Conservation (phyloP, 2,113 vertebrate species). For the Scartelaos histophorus region DNA sequence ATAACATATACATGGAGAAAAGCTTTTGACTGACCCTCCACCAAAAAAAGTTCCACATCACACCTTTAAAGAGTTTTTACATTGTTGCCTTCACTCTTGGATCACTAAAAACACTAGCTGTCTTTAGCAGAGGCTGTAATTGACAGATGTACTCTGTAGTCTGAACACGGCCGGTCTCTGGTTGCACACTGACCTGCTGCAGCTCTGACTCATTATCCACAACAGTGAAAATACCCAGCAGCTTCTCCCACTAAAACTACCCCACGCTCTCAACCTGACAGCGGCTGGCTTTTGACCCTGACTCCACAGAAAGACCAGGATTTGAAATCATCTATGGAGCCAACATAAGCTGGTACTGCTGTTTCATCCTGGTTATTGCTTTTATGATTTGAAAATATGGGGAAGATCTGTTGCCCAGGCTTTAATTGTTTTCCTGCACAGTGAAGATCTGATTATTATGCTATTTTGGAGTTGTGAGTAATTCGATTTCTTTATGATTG, state of each 20-base stretch:
- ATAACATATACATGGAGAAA: too few relatives aligned
- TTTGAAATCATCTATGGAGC: background rate
- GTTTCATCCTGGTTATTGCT: too few relatives aligned
- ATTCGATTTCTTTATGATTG: too few relatives aligned
- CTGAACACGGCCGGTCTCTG: background rate
- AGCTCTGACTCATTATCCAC: constrained; percentile 3
- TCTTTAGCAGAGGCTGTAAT: background rate
- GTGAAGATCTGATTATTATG: too few relatives aligned
- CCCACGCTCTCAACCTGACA: background rate
- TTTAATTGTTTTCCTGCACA: too few relatives aligned
- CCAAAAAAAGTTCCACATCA: too few relatives aligned
- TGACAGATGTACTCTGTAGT: background rate
- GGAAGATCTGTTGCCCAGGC: too few relatives aligned
- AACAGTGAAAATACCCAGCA: constrained; percentile 16
- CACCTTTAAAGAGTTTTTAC: too few relatives aligned
- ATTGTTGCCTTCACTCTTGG: background rate
- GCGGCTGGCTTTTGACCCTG: background rate
- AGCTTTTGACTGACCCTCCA: too few relatives aligned
- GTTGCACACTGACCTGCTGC: background rate
- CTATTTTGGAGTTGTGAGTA: too few relatives aligned
- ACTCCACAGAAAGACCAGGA: background rate
- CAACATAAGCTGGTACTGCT: too few relatives aligned
- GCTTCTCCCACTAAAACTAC: constrained; percentile 4
- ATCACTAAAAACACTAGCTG: background rate
- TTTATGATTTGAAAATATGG: too few relatives aligned